Evolutionary conservation across 2,797 vertebrate genomes (phyloP).

Genomic region (Acipenser oxyrinchus): DNA sequence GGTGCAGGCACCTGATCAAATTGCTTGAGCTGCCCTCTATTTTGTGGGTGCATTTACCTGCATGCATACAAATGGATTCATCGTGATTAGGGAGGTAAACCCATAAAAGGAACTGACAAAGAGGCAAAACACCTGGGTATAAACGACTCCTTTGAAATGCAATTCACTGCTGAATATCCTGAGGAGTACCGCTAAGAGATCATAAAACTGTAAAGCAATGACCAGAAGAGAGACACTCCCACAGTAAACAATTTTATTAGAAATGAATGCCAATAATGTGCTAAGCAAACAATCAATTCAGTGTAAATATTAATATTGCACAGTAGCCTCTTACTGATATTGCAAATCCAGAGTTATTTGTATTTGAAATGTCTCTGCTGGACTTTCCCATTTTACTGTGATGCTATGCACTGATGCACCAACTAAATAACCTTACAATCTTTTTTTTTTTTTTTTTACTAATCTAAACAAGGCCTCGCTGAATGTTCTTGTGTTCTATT

Average conservation of each 20-base stretch:
- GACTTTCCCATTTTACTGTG: constrained; percentile 38
- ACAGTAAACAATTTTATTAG: constrained; percentile 19
- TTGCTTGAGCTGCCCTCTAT: constrained; percentile 37
- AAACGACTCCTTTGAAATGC: constrained; percentile 45
- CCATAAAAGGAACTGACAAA: constrained; percentile 29
- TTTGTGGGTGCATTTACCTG: constrained; percentile 38
- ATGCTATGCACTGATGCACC: constrained; percentile 55
- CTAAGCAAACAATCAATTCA: constrained; percentile 2
- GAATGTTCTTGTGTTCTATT: constrained; percentile 68
- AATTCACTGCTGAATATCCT: constrained; percentile 43
- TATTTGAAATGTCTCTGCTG: not conserved
- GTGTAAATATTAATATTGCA: not conserved
- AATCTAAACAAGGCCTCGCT: constrained; percentile 59
- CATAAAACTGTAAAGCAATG: not conserved
- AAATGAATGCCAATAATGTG: not conserved
- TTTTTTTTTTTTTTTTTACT: constrained; percentile 32
- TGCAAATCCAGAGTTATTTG: not conserved
- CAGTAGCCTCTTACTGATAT: not conserved
- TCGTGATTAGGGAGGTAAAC: constrained; percentile 49
- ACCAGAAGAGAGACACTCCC: not conserved
- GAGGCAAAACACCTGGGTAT: constrained; percentile 44
- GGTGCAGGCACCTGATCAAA: constrained; percentile 58
- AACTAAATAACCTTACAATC: constrained; percentile 58
- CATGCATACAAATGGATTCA: constrained; percentile 47
- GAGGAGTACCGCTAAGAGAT: constrained; percentile 36